These are phyloP conservation scores for Drosophila melanocephala DNA, from an alignment of 2,888 invertebrate species.

Conservation along the genomic window DNA sequence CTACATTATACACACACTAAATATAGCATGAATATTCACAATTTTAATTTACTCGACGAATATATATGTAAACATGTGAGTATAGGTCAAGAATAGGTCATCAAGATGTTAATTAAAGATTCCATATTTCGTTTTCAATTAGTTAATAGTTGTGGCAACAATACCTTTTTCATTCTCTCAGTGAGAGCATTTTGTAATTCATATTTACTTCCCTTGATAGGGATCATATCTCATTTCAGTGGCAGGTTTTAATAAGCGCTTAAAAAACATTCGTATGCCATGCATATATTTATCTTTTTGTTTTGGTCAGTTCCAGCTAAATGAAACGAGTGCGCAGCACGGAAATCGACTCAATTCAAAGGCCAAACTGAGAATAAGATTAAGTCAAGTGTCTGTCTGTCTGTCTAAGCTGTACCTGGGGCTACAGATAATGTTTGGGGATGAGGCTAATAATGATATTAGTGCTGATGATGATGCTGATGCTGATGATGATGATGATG, in stretches of 20 bases:
- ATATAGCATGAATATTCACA: constrained; percentile 36
- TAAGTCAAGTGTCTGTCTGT: constrained; percentile 24
- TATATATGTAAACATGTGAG: background rate
- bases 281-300: constrained; percentile 4
- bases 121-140: constrained; percentile 6
- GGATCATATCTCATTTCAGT: background rate
- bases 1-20: background rate
- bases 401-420: constrained; percentile 20
- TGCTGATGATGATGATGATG: constrained; percentile 3
- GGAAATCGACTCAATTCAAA: constrained; percentile 21
- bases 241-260: background rate
- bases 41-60: constrained; percentile 27
- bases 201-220: background rate
- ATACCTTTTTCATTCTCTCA: background rate
- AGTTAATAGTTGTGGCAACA: background rate
- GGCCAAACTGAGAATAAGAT: constrained; percentile 17
- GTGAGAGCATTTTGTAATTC: background rate
- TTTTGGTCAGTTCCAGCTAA: constrained; percentile 23
- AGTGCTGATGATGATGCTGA: constrained; percentile 6
- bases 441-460: constrained; percentile 34
- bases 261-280: background rate
- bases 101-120: constrained; percentile 17
- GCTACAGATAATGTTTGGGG: constrained; percentile 18
- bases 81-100: constrained; percentile 20
- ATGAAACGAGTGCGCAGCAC: background rate